Percentiles rank a stretch among this genome's conserved stretches.
phyloP scores from a whole-genome alignment of 2,888 invertebrate species.

The Lochmaea crataegi region DNA sequence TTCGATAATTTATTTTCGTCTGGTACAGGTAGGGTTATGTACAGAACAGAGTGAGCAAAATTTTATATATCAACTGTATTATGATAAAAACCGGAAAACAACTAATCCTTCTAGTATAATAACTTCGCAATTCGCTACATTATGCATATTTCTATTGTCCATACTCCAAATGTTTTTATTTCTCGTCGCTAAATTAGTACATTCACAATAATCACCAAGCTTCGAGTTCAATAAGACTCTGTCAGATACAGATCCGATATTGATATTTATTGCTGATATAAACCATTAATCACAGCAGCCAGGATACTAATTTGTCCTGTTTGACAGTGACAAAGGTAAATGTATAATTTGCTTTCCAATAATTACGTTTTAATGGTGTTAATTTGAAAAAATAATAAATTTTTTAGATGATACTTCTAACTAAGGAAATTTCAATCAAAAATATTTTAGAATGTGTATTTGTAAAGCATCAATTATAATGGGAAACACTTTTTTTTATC shows the following conservation, averaged over 20 bases:
- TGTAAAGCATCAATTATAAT: too few relatives aligned
- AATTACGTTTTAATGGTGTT: conserved; percentile 1
- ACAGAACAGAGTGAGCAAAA: too few relatives aligned
- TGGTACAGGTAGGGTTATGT: not conserved
- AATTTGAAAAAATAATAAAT: not conserved
- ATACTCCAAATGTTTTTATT: too few relatives aligned
- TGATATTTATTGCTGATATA: conserved; percentile 6
- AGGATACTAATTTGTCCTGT: conserved; percentile 7
- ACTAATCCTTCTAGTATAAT: too few relatives aligned
- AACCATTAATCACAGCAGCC: conserved; percentile 7
- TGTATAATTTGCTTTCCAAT: not conserved
- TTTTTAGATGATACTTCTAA: too few relatives aligned
- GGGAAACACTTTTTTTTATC: too few relatives aligned
- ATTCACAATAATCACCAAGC: not conserved
- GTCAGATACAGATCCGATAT: conserved; percentile 7
- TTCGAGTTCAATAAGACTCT: not conserved
- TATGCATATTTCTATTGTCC: too few relatives aligned
- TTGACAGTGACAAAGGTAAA: conserved; percentile 17
- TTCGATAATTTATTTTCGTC: not conserved
- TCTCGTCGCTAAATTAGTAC: not conserved
- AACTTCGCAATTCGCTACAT: too few relatives aligned
- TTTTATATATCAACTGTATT: too few relatives aligned
- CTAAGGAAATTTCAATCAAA: too few relatives aligned
- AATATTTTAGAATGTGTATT: too few relatives aligned
- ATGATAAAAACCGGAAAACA: too few relatives aligned